These are phyloP conservation scores for Volucella zonaria DNA, from an alignment of 2,888 invertebrate genomes.

Conservation along the genomic window DNA sequence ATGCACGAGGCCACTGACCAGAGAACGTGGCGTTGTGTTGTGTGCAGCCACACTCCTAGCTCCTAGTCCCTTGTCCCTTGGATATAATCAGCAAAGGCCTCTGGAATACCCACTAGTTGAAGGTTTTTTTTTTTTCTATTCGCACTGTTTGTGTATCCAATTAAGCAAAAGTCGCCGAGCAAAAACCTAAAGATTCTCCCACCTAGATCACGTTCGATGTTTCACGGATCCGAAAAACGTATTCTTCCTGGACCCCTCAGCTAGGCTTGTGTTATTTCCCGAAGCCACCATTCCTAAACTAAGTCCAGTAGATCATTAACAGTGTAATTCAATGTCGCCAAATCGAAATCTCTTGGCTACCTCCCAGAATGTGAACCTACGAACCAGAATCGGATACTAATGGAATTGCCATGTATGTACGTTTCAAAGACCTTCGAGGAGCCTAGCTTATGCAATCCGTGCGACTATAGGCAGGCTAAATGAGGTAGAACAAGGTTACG, in stretches of 20 bases:
- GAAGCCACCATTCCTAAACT: slow-evolving; percentile 40
- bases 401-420: slow-evolving; percentile 61
- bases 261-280: slow-evolving; percentile 24
- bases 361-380: slow-evolving; percentile 50
- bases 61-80: slow-evolving; percentile 57
- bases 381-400: slow-evolving; percentile 63
- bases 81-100: slow-evolving; percentile 58
- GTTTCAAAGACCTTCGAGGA: slow-evolving; percentile 14
- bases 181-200: slow-evolving; percentile 68
- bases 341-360: slow-evolving; percentile 25
- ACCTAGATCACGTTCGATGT: slow-evolving; percentile 72
- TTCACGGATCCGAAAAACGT: slow-evolving; percentile 38
- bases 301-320: slow-evolving; percentile 61
- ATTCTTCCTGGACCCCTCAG: not conserved
- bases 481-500: slow-evolving; percentile 64
- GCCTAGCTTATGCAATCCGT: slow-evolving; percentile 53
- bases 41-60: slow-evolving; percentile 18
- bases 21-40: slow-evolving; percentile 56
- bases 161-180: slow-evolving; percentile 63
- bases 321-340: slow-evolving; percentile 66
- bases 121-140: slow-evolving; percentile 42
- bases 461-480: slow-evolving; percentile 8
- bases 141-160: slow-evolving; percentile 63
- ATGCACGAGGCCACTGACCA: slow-evolving; percentile 55
- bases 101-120: slow-evolving; percentile 23